These are phyloP conservation scores for Acanthosepion esculentum DNA, from an alignment of 2,888 invertebrate species.

Conservation along the genomic window DNA sequence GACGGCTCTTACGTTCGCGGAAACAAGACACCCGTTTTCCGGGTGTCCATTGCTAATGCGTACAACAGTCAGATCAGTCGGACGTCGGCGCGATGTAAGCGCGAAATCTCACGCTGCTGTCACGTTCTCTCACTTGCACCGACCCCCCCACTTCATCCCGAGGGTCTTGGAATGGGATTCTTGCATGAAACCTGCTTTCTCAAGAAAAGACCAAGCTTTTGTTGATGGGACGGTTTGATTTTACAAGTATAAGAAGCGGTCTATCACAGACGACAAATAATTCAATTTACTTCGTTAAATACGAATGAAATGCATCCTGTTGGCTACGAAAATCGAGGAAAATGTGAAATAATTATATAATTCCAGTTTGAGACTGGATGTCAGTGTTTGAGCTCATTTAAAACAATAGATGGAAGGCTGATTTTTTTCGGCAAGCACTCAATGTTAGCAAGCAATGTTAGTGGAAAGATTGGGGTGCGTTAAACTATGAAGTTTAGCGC, in stretches of 20 bases:
- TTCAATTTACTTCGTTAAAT: too few relatives aligned
- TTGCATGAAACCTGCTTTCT: not conserved
- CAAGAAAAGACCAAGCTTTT: not conserved
- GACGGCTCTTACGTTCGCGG: constrained; percentile 22
- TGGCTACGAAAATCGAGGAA: too few relatives aligned
- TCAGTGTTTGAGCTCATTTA: too few relatives aligned
- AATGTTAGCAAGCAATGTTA: too few relatives aligned
- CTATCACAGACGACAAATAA: not conserved
- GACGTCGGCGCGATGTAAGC: constrained; percentile 33
- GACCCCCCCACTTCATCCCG: not conserved
- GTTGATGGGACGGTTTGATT: not conserved
- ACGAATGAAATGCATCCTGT: too few relatives aligned
- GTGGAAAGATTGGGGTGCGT: too few relatives aligned
- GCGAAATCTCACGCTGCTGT: constrained; percentile 8
- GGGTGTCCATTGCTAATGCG: constrained; percentile 33
- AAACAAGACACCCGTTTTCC: constrained; percentile 17
- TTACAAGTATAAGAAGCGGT: not conserved
- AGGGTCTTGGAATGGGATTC: not conserved
- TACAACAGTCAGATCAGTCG: constrained; percentile 33
- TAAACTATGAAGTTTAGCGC: too few relatives aligned
- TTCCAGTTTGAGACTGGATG: too few relatives aligned
- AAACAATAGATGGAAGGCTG: too few relatives aligned
- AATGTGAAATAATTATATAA: too few relatives aligned
- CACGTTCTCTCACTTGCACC: not conserved
- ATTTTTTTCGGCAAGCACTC: too few relatives aligned